Percentiles rank a stretch among this genome's conserved stretches.
These are phyloP conservation scores for Poeciliopsis turneri DNA, from an alignment of 2,797 vertebrate genomes.

Conservation along the genomic window DNA sequence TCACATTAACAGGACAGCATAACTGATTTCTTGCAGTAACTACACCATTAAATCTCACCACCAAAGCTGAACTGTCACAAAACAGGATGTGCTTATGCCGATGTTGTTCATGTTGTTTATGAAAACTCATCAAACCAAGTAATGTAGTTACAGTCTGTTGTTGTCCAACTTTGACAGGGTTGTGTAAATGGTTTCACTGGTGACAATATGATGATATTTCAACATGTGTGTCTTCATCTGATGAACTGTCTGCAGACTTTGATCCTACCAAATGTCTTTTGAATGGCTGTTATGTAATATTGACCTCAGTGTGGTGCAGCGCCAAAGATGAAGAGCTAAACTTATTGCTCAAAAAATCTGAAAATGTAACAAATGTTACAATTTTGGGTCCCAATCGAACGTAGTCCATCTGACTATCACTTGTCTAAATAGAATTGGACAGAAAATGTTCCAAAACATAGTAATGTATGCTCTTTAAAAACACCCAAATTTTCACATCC, in stretches of 20 bases:
- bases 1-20: not conserved
- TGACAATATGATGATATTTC: not conserved
- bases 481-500: not conserved
- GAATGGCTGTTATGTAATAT: not conserved
- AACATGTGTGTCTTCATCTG: not conserved
- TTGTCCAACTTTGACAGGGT: not conserved
- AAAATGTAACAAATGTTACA: no score
- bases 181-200: not conserved
- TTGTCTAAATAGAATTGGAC: not conserved
- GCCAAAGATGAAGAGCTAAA: no score
- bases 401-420: no score
- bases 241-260: not conserved
- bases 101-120: not conserved
- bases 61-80: not conserved
- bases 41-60: not conserved
- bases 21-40: not conserved
- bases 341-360: no score
- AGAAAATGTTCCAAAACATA: not conserved
- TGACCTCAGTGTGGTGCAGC: no score
- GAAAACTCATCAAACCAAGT: not conserved
- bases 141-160: not conserved
- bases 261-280: not conserved
- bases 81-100: not conserved
- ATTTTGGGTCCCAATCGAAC: no score
- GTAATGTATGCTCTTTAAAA: not conserved